A percentile compares a stretch with the other conserved stretches of the same genome.
Conservation (phyloP, 2,888 invertebrate species). For the Fragum fragum region DNA sequence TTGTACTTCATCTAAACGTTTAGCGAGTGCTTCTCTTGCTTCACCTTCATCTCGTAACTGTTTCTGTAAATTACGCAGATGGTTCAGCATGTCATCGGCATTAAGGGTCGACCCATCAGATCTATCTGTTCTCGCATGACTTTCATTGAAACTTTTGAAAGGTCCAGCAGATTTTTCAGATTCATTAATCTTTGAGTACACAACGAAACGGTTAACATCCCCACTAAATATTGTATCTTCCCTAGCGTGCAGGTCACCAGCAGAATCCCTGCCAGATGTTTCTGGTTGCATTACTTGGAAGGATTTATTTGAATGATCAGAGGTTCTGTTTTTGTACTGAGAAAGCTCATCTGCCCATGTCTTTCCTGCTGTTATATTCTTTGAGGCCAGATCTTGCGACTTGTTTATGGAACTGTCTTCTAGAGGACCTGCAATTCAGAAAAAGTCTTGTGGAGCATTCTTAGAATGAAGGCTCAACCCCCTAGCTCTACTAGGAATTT, state of each 20-base stretch:
- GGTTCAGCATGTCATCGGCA: slow-evolving; percentile 56
- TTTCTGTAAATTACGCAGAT: slow-evolving; percentile 53
- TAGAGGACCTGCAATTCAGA: slow-evolving; percentile 63
- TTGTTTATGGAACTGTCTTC: slow-evolving; percentile 59
- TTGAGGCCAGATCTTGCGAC: slow-evolving; percentile 50
- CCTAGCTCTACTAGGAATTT: too few species aligned
- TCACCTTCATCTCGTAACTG: slow-evolving; percentile 56
- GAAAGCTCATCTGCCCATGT: slow-evolving; percentile 72
- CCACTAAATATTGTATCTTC: slow-evolving; percentile 52
- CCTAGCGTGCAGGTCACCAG: slow-evolving; percentile 3
- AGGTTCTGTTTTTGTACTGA: slow-evolving; percentile 51
- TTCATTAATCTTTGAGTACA: slow-evolving; percentile 49
- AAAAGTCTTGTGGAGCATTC: too few species aligned
- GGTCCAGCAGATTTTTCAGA: slow-evolving; percentile 8
- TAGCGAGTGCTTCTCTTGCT: slow-evolving; percentile 47
- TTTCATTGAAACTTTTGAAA: neutral
- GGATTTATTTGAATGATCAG: slow-evolving; percentile 53
- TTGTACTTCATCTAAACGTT: slow-evolving; percentile 49
- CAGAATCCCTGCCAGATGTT: slow-evolving; percentile 17
- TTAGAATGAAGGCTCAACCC: too few species aligned
- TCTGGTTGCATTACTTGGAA: slow-evolving; percentile 57
- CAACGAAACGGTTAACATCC: slow-evolving; percentile 56
- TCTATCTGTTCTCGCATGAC: neutral
- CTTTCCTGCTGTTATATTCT: slow-evolving; percentile 51
- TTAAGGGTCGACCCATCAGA: slow-evolving; percentile 29